These are phyloP conservation scores for Trissolcus basalis DNA, from an alignment of 1,140 invertebrate species.

Conservation along the genomic window DNA sequence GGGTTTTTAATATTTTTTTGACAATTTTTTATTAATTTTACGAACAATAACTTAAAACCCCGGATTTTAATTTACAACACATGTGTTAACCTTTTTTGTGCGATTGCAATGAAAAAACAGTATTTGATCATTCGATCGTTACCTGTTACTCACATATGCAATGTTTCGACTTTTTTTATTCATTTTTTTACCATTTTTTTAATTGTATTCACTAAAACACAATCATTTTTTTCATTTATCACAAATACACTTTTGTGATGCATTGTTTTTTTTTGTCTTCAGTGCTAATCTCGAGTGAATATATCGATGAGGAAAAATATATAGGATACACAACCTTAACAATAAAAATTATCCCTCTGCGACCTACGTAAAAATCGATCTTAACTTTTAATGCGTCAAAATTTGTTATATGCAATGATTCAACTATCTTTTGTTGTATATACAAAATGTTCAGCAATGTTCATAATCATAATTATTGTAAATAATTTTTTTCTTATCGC, in stretches of 20 bases:
- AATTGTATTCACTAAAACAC: no score
- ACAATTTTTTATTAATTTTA: no score
- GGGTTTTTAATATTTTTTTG: no score
- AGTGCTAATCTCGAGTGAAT: constrained; percentile 14
- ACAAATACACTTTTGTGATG: constrained; percentile 35
- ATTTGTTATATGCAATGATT: constrained; percentile 27
- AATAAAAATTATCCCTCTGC: constrained; percentile 34
- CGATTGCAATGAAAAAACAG: constrained; percentile 1
- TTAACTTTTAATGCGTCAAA: constrained; percentile 18
- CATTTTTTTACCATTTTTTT: no score
- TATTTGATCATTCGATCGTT: constrained; percentile 14
- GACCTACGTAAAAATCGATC: constrained; percentile 23
- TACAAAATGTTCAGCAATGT: constrained; percentile 42
- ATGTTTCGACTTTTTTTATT: no score
- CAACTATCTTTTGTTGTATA: constrained; percentile 27
- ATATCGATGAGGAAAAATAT: constrained; percentile 37
- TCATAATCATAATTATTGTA: constrained; percentile 1
- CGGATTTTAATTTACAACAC: no score
- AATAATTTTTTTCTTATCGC: neutral
- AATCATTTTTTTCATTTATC: constrained; percentile 4
- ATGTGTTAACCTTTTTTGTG: no score
- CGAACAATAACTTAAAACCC: no score
- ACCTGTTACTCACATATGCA: no score
- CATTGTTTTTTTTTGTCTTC: neutral
- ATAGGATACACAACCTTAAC: constrained; percentile 36